phyloP scores from a whole-genome alignment of 2,888 invertebrate species.

The Molorchus minor region DNA sequence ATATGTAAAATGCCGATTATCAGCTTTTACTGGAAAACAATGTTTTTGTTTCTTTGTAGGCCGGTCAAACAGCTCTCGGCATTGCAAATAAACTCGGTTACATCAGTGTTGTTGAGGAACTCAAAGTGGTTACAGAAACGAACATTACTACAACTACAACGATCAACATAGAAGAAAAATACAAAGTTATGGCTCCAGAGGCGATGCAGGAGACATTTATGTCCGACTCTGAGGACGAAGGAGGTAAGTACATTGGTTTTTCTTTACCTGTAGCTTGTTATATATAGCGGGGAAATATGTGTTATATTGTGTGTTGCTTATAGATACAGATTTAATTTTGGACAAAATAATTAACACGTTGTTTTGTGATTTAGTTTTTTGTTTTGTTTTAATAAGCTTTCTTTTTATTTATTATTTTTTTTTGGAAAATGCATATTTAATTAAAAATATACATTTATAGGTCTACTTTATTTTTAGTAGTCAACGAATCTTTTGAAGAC shows the following conservation, averaged over 20 bases:
- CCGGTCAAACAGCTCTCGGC: conserved; percentile 95
- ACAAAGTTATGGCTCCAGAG: conserved; percentile 97
- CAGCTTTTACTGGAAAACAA: too few species aligned
- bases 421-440: conserved; percentile 11
- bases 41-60: conserved; percentile 70
- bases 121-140: conserved; percentile 87
- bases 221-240: conserved; percentile 99
- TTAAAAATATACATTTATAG: too few species aligned
- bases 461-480: too few species aligned
- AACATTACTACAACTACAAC: conserved; percentile 71
- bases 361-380: conserved; percentile 20
- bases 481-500: too few species aligned
- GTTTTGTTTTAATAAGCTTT: conserved; percentile 27
- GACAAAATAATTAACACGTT: conserved; percentile 15
- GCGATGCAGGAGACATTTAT: conserved; percentile 99
- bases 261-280: conserved; percentile 17
- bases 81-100: conserved; percentile 97
- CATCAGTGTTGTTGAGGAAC: conserved; percentile 96
- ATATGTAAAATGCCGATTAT: too few species aligned
- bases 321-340: conserved; percentile 20
- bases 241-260: conserved; percentile 76
- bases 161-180: conserved; percentile 85
- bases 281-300: conserved; percentile 24
- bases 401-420: conserved; percentile 2
- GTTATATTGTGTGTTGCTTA: conserved; percentile 29